Base-by-base conservation (phyloP, 2,113 vertebrate genomes). In the Hippotragus niger region DNA sequence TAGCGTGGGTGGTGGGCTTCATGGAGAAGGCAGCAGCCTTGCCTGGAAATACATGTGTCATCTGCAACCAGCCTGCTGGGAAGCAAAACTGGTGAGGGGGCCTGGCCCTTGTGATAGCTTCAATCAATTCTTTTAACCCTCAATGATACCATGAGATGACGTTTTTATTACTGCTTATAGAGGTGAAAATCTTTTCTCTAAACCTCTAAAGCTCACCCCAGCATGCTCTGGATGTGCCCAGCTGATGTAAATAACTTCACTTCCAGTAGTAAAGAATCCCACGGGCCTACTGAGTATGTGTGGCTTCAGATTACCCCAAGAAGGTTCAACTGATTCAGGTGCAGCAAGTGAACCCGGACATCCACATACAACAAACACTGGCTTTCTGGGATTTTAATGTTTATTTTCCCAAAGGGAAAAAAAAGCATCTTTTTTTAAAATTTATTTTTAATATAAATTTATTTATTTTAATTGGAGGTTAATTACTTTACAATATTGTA, bases 391-490 rank as follows among this genome's bases (percentile, higher is more conserved):
- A 53, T n/a, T 55, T 74, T 25, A 9, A 13, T 40, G 3, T 16
- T 27, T 27, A 21, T 90, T 91, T 84, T 76, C 52, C n/a, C 53
- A 89, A 81, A 78, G 31, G 29, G 14, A 93, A 83, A 76, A 89
- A 76, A 89, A 21, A 16, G 53, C 25, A n/a, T 76, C 33, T 89
- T 31, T 50, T 14, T 50, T 5, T 0, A 14, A 13, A 50, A 15
- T 15, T 50, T 50, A 50, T 50, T 50, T 50, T 50, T 50, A 50
- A 50, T 50, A 50, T 15, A 50, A 50, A 50, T 50, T 50, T 50
- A 50, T 50, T 50, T 50, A 50, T 50, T 50, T 52, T 52, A 52
- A 52, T 52, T 52, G 50, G 50, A 52, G 15, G 50, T 52, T 52
- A 16, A 52, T 52, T 52, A 52, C 50, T 52, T 52, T 52, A 52